Conservation (phyloP, 2,888 invertebrate genomes). For the Gryllus longicercus region DNA sequence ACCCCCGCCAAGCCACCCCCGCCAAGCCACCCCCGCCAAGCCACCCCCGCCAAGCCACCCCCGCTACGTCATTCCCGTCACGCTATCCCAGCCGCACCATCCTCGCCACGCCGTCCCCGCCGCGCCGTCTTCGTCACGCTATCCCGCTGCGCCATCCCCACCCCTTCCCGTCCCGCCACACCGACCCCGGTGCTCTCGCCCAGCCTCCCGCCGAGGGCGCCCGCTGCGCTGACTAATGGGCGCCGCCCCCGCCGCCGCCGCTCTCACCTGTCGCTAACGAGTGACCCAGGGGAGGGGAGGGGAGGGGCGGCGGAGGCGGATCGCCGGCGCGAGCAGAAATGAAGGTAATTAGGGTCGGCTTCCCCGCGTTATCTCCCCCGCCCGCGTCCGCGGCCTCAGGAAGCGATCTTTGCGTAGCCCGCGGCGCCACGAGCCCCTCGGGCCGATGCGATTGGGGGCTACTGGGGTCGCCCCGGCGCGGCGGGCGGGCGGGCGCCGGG, state of each 20-base stretch:
- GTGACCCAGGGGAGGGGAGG: background rate
- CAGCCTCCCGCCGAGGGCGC: too few relatives aligned
- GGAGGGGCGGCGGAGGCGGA: background rate
- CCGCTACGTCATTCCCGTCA: too few relatives aligned
- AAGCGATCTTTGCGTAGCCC: conserved; percentile 1
- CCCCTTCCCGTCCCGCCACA: too few relatives aligned
- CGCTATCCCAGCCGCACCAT: too few relatives aligned
- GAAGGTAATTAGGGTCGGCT: background rate
- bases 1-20: too few relatives aligned
- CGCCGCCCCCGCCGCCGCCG: background rate
- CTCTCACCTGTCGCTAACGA: background rate
- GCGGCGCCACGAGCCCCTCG: background rate
- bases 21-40: too few relatives aligned
- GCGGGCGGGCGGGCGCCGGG: background rate
- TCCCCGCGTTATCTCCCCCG: background rate
- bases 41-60: too few relatives aligned
- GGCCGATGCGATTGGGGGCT: background rate
- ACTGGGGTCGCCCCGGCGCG: background rate
- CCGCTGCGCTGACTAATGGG: background rate
- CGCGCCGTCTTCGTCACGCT: too few relatives aligned
- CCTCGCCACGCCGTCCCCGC: too few relatives aligned
- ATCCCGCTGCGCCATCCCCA: too few relatives aligned
- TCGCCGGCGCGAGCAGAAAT: background rate
- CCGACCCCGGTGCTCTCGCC: too few relatives aligned
- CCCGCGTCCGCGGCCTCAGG: background rate